Conservation (phyloP, 2,113 vertebrate species). For the Regulus satrapa region DNA sequence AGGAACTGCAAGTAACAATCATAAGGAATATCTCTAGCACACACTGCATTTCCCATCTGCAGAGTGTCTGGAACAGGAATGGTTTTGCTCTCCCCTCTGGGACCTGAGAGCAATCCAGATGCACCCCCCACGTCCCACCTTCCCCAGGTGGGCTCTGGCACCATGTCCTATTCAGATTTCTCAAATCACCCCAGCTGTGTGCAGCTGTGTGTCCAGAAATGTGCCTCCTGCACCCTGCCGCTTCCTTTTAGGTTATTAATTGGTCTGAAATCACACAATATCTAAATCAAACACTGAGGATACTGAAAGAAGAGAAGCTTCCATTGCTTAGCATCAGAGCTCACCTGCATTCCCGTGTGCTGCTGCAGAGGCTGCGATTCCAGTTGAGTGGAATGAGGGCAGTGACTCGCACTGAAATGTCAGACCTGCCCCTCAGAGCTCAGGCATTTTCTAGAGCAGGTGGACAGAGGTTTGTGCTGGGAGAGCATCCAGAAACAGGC, state of each 20-base stretch:
- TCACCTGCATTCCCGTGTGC: background rate
- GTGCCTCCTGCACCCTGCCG: background rate
- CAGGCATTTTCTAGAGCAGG: background rate
- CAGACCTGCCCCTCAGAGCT: background rate
- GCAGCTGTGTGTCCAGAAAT: background rate
- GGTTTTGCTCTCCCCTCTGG: background rate
- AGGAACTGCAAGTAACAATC: background rate
- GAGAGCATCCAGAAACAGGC: background rate
- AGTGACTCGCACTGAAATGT: background rate
- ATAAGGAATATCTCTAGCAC: background rate
- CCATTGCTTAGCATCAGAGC: background rate
- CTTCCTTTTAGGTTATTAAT: background rate
- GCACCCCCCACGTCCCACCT: background rate
- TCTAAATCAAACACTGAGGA: rapidly evolving
- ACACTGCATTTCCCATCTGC: background rate
- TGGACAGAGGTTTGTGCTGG: background rate
- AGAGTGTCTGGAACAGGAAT: background rate
- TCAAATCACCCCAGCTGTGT: rapidly evolving
- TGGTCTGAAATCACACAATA: background rate
- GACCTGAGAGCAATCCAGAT: background rate
- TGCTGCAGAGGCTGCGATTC: background rate
- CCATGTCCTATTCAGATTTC: rapidly evolving
- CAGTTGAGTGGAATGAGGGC: background rate
- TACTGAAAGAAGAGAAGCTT: background rate
- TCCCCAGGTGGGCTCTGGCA: background rate